These are phyloP conservation scores for Tetragonula clypearis DNA, from an alignment of 1,140 invertebrate species.

Conservation along the genomic window DNA sequence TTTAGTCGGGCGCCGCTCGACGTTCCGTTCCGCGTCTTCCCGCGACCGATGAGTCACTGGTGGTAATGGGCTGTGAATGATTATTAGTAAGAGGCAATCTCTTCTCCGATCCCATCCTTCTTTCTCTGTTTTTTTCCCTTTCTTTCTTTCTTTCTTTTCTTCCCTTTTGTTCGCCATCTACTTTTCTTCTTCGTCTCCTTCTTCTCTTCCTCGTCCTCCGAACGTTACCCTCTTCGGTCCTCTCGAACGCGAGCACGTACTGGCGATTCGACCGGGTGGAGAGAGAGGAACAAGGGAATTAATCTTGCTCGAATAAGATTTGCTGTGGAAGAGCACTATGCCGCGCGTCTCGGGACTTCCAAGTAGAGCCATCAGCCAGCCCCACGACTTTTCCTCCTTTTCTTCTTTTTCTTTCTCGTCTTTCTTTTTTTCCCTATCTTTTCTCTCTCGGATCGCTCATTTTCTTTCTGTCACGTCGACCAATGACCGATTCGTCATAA, in stretches of 20 bases:
- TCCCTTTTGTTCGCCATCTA: not conserved
- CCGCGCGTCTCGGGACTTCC: constrained; percentile 6
- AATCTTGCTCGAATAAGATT: constrained; percentile 59
- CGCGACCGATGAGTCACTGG: constrained; percentile 62
- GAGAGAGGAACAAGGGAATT: constrained; percentile 38
- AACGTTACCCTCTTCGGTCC: not conserved
- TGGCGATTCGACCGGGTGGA: constrained; percentile 38
- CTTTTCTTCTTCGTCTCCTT: not conserved
- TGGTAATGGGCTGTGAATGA: constrained; percentile 67
- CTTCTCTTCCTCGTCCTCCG: not conserved
- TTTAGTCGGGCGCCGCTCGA: constrained; percentile 53
- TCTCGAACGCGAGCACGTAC: constrained; percentile 19
- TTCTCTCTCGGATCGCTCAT: not conserved
- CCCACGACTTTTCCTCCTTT: not conserved
- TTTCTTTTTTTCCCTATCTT: too few species aligned
- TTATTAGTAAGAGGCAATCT: constrained; percentile 59
- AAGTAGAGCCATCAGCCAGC: constrained; percentile 8
- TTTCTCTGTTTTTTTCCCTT: not conserved
- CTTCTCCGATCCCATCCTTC: not conserved
- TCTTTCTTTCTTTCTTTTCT: not conserved
- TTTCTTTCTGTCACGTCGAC: constrained; percentile 14
- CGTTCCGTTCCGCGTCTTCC: constrained; percentile 42
- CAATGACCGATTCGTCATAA: not conserved
- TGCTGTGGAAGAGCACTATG: constrained; percentile 19
- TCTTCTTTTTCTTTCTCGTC: not conserved